A percentile compares a stretch with the other conserved stretches of the same genome.
Evolutionary conservation across 2,888 invertebrate genomes (phyloP).

Genomic region (Epirrhoe alternata): DNA sequence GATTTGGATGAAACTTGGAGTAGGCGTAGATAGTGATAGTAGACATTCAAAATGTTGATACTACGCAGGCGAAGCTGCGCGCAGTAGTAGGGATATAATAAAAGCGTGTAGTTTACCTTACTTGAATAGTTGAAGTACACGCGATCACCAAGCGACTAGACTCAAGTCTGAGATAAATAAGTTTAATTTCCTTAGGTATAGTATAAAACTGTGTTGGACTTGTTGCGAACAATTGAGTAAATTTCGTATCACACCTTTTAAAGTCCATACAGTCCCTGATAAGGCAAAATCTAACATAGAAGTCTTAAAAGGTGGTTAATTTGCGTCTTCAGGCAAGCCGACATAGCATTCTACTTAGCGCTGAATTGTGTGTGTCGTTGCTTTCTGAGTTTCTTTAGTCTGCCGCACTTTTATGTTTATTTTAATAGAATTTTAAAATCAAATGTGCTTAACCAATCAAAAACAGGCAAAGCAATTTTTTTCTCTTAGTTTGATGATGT

Average conservation of each 20-base stretch:
- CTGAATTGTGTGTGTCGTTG: conserved; percentile 72
- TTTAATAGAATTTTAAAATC: too few relatives aligned
- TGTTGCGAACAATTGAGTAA: conserved; percentile 15
- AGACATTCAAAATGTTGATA: too few relatives aligned
- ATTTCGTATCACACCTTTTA: conserved; percentile 30
- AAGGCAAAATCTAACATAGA: conserved; percentile 57
- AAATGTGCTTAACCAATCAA: too few relatives aligned
- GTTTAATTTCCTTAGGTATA: not conserved
- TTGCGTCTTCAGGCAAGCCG: conserved; percentile 61
- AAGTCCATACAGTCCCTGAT: conserved; percentile 51
- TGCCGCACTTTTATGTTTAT: conserved; percentile 54
- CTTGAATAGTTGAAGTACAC: too few relatives aligned
- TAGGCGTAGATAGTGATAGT: too few relatives aligned
- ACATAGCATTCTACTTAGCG: conserved; percentile 79
- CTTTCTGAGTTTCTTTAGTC: conserved; percentile 49
- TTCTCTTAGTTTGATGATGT: too few relatives aligned
- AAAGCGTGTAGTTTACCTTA: too few relatives aligned
- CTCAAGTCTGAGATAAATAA: not conserved
- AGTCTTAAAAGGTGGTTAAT: conserved; percentile 76
- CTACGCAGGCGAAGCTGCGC: too few relatives aligned
- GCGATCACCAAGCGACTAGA: too few relatives aligned
- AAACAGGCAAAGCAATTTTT: too few relatives aligned
- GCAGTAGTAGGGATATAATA: too few relatives aligned
- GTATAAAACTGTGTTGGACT: not conserved
- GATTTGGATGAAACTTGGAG: too few relatives aligned